Percentiles rank a stretch among this genome's conserved stretches.
Conservation (phyloP, 37 sponge, comb jelly and placozoan genomes). For the Mnemiopsis leidyi region DNA sequence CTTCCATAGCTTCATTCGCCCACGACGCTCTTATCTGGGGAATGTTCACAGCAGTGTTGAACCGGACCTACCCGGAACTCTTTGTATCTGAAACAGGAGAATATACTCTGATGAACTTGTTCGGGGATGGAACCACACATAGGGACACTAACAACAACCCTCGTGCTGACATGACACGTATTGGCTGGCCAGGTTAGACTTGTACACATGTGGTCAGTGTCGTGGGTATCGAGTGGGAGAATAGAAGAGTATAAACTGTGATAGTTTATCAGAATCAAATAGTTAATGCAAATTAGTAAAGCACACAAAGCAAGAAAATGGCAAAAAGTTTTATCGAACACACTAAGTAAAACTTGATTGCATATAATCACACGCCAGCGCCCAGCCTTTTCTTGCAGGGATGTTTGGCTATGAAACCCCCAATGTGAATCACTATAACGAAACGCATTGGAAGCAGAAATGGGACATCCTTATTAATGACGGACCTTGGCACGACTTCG, state of each 20-base stretch:
- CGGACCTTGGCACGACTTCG: not conserved
- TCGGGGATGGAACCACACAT: not conserved
- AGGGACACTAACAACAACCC: not conserved
- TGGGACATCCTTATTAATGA: not conserved
- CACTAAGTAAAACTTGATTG: too few species aligned
- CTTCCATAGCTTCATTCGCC: not conserved
- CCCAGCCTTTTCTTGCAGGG: too few species aligned
- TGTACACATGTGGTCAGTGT: too few species aligned
- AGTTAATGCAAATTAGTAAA: too few species aligned
- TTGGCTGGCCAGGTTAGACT: conserved; percentile 1
- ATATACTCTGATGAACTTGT: conserved; percentile 4
- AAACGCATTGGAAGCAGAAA: not conserved
- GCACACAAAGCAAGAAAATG: too few species aligned
- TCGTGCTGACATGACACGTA: not conserved
- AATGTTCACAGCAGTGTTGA: not conserved
- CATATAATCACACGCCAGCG: too few species aligned
- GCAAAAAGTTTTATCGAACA: too few species aligned
- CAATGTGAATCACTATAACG: not conserved
- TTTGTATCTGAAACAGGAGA: not conserved
- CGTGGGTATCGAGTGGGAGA: too few species aligned
- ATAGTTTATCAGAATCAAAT: too few species aligned
- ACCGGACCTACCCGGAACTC: not conserved
- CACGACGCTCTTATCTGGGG: not conserved
- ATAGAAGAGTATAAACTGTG: too few species aligned
- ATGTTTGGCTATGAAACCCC: not conserved